These are phyloP conservation scores for Hippoglossus hippoglossus DNA, from an alignment of 2,797 vertebrate genomes.

Conservation along the genomic window DNA sequence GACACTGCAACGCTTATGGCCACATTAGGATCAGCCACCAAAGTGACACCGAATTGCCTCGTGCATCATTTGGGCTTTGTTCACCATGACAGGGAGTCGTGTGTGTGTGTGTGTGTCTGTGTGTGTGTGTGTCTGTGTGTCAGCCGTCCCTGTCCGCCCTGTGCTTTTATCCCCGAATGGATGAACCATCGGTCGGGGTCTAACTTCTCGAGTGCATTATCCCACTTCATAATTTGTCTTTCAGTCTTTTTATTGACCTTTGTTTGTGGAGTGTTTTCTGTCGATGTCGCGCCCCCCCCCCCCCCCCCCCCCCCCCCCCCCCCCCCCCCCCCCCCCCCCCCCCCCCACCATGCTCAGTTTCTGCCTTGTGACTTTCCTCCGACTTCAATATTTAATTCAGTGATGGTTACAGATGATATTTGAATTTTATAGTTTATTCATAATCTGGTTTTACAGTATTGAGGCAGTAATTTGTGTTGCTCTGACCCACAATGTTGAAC, in stretches of 20 bases:
- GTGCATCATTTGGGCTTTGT: constrained; percentile 77
- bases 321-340: not conserved
- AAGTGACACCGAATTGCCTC: constrained; percentile 68
- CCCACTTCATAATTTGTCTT: constrained; percentile 62
- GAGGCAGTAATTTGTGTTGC: too few species aligned
- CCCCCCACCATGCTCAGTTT: not conserved
- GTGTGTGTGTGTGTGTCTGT: constrained; percentile 47
- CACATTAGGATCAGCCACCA: constrained; percentile 75
- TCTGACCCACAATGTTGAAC: too few species aligned
- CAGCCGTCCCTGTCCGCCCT: constrained; percentile 26
- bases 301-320: not conserved
- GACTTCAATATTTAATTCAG: not conserved
- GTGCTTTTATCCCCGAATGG: constrained; percentile 71
- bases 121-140: constrained; percentile 39
- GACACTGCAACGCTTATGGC: constrained; percentile 71
- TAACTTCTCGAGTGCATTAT: constrained; percentile 56
- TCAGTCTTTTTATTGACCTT: constrained; percentile 50
- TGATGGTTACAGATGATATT: not conserved
- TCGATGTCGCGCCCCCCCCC: constrained; percentile 10
- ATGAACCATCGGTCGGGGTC: constrained; percentile 44
- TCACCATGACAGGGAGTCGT: constrained; percentile 57
- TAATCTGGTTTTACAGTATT: too few species aligned
- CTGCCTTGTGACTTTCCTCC: not conserved
- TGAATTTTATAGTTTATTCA: not conserved
- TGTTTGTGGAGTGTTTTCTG: constrained; percentile 35